These are phyloP conservation scores for Colletes latitarsis DNA, from an alignment of 1,140 invertebrate species.

Conservation along the genomic window DNA sequence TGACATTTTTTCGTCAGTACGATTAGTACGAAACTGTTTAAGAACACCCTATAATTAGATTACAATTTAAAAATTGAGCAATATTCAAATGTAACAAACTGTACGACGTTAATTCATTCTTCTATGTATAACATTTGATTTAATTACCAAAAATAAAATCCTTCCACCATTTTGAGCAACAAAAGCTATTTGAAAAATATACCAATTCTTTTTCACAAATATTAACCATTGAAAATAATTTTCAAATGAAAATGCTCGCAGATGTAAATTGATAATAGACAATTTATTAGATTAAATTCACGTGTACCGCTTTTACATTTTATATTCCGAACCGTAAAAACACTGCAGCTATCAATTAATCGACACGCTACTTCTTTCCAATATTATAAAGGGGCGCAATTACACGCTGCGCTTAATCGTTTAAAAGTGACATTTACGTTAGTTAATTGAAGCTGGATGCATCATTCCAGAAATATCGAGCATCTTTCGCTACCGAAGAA, in stretches of 20 bases:
- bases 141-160: too few relatives aligned
- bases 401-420: conserved; percentile 3
- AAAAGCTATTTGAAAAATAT: too few relatives aligned
- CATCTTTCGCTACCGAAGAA: background rate
- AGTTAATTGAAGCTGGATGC: conserved; percentile 7
- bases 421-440: conserved; percentile 15
- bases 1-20: too few relatives aligned
- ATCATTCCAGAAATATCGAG: conserved; percentile 15
- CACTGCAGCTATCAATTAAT: conserved; percentile 1
- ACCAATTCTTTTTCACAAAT: too few relatives aligned
- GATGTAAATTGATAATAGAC: background rate
- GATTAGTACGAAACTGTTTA: too few relatives aligned
- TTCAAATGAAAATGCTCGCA: background rate
- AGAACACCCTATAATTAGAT: too few relatives aligned
- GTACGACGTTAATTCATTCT: too few relatives aligned
- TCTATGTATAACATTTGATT: too few relatives aligned
- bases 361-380: conserved; percentile 5
- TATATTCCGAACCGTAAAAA: background rate
- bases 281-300: background rate
- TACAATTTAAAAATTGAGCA: too few relatives aligned
- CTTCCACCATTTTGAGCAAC: too few relatives aligned
- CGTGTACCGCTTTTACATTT: background rate
- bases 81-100: too few relatives aligned
- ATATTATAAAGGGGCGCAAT: background rate
- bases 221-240: too few relatives aligned